Conservation (phyloP, 1,140 invertebrate genomes). For the Galleria mellonella region DNA sequence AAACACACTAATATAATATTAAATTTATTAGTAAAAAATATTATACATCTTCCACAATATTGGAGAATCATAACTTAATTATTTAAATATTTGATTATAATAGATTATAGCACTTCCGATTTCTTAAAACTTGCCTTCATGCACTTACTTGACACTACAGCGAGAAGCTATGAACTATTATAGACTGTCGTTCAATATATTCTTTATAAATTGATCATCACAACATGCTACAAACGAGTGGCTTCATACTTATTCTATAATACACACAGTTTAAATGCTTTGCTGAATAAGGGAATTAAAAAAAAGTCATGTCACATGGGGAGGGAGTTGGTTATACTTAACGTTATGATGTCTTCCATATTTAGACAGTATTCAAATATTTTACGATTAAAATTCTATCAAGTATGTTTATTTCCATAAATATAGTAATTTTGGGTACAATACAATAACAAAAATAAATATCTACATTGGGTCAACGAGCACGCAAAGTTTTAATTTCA, state of each 20-base stretch:
- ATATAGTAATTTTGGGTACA: constrained; percentile 69
- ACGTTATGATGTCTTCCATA: not conserved
- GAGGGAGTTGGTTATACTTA: constrained; percentile 1
- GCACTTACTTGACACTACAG: constrained; percentile 54
- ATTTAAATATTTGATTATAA: constrained; percentile 75
- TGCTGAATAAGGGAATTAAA: constrained; percentile 19
- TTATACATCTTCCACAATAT: constrained; percentile 76
- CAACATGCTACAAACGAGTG: constrained; percentile 20
- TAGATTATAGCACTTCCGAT: constrained; percentile 69
- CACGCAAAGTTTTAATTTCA: constrained; percentile 58
- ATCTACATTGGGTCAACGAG: constrained; percentile 71
- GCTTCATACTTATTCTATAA: constrained; percentile 31
- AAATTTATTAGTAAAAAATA: constrained; percentile 77
- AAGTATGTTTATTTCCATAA: constrained; percentile 35
- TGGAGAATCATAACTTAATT: constrained; percentile 75
- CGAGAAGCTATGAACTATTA: constrained; percentile 44
- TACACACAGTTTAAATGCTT: constrained; percentile 49
- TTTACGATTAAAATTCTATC: constrained; percentile 40
- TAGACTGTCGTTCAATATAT: constrained; percentile 13
- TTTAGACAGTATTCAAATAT: constrained; percentile 10
- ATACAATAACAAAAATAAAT: constrained; percentile 73
- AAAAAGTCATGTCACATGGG: not conserved
- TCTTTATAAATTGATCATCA: constrained; percentile 14
- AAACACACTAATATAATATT: constrained; percentile 59
- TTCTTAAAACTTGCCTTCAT: constrained; percentile 51